phyloP scores from a whole-genome alignment of 1,140 invertebrate genomes.

The Pogonus chalceus region DNA sequence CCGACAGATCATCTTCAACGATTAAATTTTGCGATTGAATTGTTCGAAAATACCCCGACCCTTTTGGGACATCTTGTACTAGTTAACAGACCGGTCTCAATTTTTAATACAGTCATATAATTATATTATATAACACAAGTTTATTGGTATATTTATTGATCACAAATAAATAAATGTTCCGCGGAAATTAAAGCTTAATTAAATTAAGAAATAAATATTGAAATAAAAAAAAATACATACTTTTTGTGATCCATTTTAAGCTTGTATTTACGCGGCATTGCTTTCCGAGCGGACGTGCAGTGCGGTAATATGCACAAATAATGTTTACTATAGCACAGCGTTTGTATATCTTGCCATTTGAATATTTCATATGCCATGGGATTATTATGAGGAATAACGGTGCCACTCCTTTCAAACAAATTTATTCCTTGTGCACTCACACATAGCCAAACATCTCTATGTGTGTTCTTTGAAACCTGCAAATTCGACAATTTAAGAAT shows the following conservation, averaged over 20 bases:
- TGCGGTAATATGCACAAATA: conserved; percentile 53
- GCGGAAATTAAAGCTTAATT: too few relatives aligned
- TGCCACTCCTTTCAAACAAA: conserved; percentile 39
- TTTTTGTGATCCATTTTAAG: conserved; percentile 63
- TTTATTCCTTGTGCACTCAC: conserved; percentile 47
- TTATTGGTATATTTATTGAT: too few relatives aligned
- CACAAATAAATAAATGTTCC: too few relatives aligned
- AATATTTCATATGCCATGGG: conserved; percentile 31
- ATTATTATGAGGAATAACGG: conserved; percentile 21
- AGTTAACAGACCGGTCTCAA: too few relatives aligned
- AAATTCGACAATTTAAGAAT: too few relatives aligned
- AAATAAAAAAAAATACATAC: conserved; percentile 38
- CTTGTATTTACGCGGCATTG: conserved; percentile 59
- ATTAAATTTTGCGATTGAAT: too few relatives aligned
- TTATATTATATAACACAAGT: too few relatives aligned
- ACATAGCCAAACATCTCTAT: conserved; percentile 46
- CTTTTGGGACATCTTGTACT: too few relatives aligned
- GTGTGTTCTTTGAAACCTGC: conserved; percentile 38
- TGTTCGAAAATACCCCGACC: too few relatives aligned
- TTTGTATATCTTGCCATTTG: conserved; percentile 61
- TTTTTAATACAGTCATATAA: too few relatives aligned
- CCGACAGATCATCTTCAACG: too few relatives aligned
- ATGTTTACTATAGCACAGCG: conserved; percentile 62
- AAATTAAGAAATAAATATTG: too few relatives aligned
- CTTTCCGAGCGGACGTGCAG: conserved; percentile 41